A percentile compares a stretch with the other conserved stretches of the same genome.
Conservation (phyloP, 2,888 invertebrate species). For the Amorpha juglandis region DNA sequence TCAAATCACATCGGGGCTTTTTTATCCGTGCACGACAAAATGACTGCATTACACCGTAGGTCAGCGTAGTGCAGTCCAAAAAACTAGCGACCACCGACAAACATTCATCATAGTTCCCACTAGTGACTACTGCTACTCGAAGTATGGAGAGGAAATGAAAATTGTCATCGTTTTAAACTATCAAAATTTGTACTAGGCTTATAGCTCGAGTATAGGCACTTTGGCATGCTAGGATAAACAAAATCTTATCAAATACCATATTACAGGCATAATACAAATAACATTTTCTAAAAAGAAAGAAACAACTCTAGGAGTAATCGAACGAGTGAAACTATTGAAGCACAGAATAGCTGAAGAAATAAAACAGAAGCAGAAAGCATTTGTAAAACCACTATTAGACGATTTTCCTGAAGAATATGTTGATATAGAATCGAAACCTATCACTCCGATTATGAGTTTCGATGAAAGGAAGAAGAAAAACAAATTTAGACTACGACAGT, state of each 20-base stretch:
- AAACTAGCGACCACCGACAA: no score
- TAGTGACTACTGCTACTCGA: no score
- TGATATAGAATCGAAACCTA: slow-evolving; percentile 30
- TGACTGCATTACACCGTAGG: no score
- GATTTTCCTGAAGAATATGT: slow-evolving; percentile 36
- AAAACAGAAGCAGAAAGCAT: slow-evolving; percentile 1
- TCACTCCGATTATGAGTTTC: slow-evolving; percentile 43
- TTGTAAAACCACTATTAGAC: background rate
- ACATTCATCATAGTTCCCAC: no score
- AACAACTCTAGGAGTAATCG: slow-evolving; percentile 29
- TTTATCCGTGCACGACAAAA: no score
- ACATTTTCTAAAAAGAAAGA: slow-evolving; percentile 12
- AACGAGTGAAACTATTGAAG: slow-evolving; percentile 41
- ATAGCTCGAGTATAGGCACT: no score
- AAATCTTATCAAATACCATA: background rate
- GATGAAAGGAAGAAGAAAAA: slow-evolving; percentile 41
- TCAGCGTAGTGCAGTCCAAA: no score
- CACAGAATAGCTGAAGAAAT: slow-evolving; percentile 35
- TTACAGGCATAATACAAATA: slow-evolving; percentile 21
- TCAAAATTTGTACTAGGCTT: no score
- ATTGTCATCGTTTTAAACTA: no score
- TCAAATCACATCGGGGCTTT: no score
- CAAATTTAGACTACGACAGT: slow-evolving; percentile 35
- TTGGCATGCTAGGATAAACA: no score
- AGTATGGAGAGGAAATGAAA: no score